Conservation (phyloP, 2,888 invertebrate genomes). For the Caradrina clavipalpis region DNA sequence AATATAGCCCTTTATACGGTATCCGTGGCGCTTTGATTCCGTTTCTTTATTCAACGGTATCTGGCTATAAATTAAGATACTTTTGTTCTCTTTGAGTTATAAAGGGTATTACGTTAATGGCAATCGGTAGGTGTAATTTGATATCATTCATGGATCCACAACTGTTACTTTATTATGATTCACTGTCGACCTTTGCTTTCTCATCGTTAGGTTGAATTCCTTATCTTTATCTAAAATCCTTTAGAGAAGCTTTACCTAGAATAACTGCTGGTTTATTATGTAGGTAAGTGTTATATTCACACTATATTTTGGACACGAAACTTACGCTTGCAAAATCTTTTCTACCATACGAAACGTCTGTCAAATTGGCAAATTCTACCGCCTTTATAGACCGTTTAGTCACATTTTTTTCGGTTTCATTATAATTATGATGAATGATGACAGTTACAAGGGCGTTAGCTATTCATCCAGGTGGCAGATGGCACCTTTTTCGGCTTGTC, state of each 20-base stretch:
- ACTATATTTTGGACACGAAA: not conserved
- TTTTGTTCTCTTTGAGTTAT: constrained; percentile 90
- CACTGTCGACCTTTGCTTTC: constrained; percentile 73
- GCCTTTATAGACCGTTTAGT: constrained; percentile 62
- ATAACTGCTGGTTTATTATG: constrained; percentile 4
- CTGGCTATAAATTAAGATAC: constrained; percentile 86
- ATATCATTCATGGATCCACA: constrained; percentile 80
- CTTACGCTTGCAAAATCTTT: constrained; percentile 3
- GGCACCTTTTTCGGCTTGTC: constrained; percentile 63
- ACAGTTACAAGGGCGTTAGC: constrained; percentile 75
- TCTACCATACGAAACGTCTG: constrained; percentile 6
- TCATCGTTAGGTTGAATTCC: constrained; percentile 48
- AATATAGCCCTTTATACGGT: constrained; percentile 83
- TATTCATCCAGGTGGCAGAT: constrained; percentile 74
- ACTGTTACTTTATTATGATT: constrained; percentile 83
- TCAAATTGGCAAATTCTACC: constrained; percentile 27
- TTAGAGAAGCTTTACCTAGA: constrained; percentile 1
- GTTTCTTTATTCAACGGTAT: constrained; percentile 89
- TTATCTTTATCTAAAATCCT: constrained; percentile 3
- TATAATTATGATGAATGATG: constrained; percentile 80
- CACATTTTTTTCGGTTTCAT: constrained; percentile 70
- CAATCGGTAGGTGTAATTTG: constrained; percentile 90
- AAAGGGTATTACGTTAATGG: constrained; percentile 89
- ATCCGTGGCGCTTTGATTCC: constrained; percentile 88
- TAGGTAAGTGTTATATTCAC: not conserved